Base-by-base conservation (phyloP, 2,888 invertebrate genomes). In the Eupithecia exiguata region DNA sequence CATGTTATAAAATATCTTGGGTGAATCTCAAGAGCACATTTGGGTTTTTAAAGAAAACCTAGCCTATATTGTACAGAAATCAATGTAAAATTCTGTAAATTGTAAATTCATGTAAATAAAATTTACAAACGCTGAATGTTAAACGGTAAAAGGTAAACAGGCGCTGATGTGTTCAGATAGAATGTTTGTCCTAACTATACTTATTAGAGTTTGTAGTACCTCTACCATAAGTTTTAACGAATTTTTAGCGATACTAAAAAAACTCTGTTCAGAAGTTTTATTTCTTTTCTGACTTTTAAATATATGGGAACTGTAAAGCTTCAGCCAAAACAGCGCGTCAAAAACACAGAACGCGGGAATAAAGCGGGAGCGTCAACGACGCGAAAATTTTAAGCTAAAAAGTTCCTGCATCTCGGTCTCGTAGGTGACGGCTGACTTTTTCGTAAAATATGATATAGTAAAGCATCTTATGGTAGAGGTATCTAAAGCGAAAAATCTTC, bases 151-250 rank as follows among this genome's bases (percentile, higher is more conserved):
- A n/a, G 58, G 70, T 74, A 78, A 71, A 77, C 69, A 70, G 75
- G 46, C 67, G 69, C 43, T 71, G 71, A 66, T 67, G 71, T 71
- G 71, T 71, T 71, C 66, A 71, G 58, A 58, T 69, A 43, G 66
- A 43, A 66, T 14, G 66, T 66, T 40, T 25, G 40, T 66, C 25
- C 66, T 66, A 25, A 65, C 18, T 30, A 10, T 63, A 18, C 3
- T n/a, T 36, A 25, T 4, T 65, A 65, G n/a, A 7, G 38, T 40
- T 66, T n/a, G 40, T 46, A 21, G 1, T 61, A 61, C 30, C 62
- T 62, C 30, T 62, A 43, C n/a, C 58, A 58, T 68, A 25, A 21
- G 12, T 25, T 67, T 40, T 43, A 40, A 30, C 16, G 1, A 16
- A 61, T 16, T 3, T 53, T 53, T 21, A 53, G 53, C n/a, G 9